These are phyloP conservation scores for Champsocephalus esox DNA, from an alignment of 2,797 vertebrate genomes.

Conservation along the genomic window DNA sequence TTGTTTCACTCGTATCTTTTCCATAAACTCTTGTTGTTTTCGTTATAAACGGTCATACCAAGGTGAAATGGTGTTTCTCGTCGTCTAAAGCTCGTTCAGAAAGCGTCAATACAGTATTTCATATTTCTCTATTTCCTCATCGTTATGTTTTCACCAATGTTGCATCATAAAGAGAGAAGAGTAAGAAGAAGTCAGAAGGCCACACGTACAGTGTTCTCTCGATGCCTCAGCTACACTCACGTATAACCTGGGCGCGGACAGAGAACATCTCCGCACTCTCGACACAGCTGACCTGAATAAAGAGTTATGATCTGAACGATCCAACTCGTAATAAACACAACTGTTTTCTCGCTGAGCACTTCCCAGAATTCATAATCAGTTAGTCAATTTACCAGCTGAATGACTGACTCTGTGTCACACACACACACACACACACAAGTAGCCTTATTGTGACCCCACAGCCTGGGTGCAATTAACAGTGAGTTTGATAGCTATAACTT, in stretches of 20 bases:
- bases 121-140: background rate
- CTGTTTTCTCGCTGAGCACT: slow-evolving; percentile 18
- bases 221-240: background rate
- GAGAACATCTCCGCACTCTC: background rate
- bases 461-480: slow-evolving; percentile 6
- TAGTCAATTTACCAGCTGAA: slow-evolving; percentile 49
- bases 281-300: background rate
- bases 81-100: background rate
- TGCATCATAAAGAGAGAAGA: background rate
- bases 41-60: slow-evolving; percentile 16
- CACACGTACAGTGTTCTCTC: background rate
- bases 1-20: slow-evolving; percentile 6
- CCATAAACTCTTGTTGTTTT: slow-evolving; percentile 4
- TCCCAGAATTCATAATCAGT: slow-evolving; percentile 60
- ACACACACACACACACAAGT: background rate
- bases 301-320: background rate
- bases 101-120: background rate
- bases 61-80: slow-evolving; percentile 1
- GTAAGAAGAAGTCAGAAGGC: background rate
- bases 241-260: no score
- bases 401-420: background rate
- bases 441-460: slow-evolving; percentile 10
- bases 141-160: no score
- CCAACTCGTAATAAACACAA: slow-evolving; percentile 12
- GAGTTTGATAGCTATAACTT: slow-evolving; percentile 19